A percentile compares a stretch with the other conserved stretches of the same genome.
Evolutionary conservation across 2,113 vertebrate species (phyloP).

Genomic region (Fregetta grallaria): DNA sequence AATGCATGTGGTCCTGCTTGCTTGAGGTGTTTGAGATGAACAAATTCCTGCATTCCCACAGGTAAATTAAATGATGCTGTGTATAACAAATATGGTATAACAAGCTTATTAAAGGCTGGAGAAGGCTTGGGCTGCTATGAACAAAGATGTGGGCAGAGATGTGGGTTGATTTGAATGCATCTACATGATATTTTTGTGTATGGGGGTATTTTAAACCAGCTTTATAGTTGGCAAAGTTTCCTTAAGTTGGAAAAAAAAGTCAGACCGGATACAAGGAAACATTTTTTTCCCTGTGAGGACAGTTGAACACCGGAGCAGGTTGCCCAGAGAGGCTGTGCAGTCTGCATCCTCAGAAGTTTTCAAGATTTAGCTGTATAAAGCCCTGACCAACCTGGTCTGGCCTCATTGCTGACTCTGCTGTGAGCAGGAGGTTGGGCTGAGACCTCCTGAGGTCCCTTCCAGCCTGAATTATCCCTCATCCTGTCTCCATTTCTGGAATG

Average conservation of each 20-base stretch:
- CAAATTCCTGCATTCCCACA: neutral
- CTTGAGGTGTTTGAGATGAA: neutral
- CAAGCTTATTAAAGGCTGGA: conserved; percentile 1
- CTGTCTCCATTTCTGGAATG: neutral
- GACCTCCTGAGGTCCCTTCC: neutral
- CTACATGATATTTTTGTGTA: neutral
- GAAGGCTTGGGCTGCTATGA: neutral
- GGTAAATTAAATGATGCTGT: neutral
- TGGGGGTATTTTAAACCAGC: neutral
- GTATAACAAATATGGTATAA: conserved; percentile 10
- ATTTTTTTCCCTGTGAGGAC: neutral
- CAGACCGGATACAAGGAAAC: neutral
- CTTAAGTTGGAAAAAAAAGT: neutral
- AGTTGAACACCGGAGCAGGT: neutral
- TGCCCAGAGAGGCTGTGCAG: neutral
- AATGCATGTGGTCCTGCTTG: neutral
- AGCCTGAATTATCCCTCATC: neutral
- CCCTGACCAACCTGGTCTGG: neutral
- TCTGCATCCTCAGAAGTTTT: neutral
- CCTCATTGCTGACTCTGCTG: neutral
- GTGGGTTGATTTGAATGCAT: neutral
- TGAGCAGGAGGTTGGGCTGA: neutral
- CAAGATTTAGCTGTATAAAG: neutral
- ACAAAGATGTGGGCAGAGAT: conserved; percentile 16
- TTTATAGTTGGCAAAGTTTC: neutral